Conservation (phyloP, 2,888 invertebrate species). For the Cyclophora punctaria region DNA sequence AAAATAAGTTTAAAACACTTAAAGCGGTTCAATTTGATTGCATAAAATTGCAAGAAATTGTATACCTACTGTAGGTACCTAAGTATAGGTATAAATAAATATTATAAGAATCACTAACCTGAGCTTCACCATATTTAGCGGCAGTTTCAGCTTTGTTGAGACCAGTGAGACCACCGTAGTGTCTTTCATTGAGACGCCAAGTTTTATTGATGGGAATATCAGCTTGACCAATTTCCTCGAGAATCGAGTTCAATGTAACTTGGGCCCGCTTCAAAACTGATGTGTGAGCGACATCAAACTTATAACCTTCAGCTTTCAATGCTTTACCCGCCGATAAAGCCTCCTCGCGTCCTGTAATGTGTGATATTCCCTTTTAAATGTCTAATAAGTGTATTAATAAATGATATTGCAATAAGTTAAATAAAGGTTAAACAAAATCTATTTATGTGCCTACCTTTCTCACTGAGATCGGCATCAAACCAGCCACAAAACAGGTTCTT, state of each 20-base stretch:
- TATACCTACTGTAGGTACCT: background rate
- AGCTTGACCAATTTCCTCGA: slow-evolving; percentile 80
- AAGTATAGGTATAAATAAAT: background rate
- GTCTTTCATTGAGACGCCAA: slow-evolving; percentile 91
- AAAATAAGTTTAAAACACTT: background rate
- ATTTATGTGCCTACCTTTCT: slow-evolving; percentile 68
- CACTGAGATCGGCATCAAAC: slow-evolving; percentile 81
- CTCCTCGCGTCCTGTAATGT: slow-evolving; percentile 77
- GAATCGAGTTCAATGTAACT: slow-evolving; percentile 80
- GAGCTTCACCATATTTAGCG: slow-evolving; percentile 88
- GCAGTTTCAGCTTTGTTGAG: slow-evolving; percentile 90
- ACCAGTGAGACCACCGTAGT: slow-evolving; percentile 91
- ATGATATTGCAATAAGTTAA: no score
- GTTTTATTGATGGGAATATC: slow-evolving; percentile 80
- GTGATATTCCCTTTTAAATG: slow-evolving; percentile 13
- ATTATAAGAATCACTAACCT: slow-evolving; percentile 59
- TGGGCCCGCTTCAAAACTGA: slow-evolving; percentile 87
- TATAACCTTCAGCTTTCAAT: slow-evolving; percentile 79
- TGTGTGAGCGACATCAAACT: slow-evolving; percentile 87
- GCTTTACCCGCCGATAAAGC: slow-evolving; percentile 83
- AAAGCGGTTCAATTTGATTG: no score
- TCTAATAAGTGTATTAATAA: no score
- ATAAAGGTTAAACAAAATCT: background rate
- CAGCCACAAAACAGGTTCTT: slow-evolving; percentile 84
- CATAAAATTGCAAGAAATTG: no score